Conservation (phyloP, 2,113 vertebrate genomes). For the Leptodactylus fuscus region DNA sequence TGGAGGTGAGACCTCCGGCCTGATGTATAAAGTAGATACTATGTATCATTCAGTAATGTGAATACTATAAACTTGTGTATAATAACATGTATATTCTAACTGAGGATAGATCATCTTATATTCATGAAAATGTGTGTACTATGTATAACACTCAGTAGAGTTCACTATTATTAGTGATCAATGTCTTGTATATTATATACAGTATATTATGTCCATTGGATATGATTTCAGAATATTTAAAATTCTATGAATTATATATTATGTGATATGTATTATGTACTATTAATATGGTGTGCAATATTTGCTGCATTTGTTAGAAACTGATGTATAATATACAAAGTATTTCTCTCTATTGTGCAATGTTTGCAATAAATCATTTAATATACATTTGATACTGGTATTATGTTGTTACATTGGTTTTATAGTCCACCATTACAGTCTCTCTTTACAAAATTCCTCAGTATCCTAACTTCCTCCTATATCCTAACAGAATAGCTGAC, state of each 20-base stretch:
- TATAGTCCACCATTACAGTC: too few species aligned
- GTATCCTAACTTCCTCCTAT: too few species aligned
- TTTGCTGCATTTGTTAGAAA: conserved; percentile 1
- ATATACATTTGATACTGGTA: not conserved
- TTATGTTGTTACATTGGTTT: too few species aligned
- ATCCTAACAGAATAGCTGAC: too few species aligned
- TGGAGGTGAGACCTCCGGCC: not conserved
- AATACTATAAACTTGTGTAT: not conserved
- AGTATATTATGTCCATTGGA: not conserved
- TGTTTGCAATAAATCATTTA: not conserved
- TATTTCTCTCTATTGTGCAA: not conserved
- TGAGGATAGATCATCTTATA: not conserved
- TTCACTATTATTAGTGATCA: not conserved
- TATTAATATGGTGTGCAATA: not conserved
- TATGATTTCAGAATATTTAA: not conserved
- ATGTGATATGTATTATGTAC: not conserved
- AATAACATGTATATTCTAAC: not conserved
- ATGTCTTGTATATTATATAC: not conserved
- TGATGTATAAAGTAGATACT: not conserved
- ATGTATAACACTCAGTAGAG: not conserved
- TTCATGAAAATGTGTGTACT: not conserved
- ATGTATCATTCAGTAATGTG: not conserved
- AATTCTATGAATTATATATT: not conserved
- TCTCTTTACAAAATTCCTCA: not conserved
- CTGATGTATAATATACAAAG: not conserved